Conservation (phyloP, 92 coral and sea anemone species). For the Hydrozoanthus gracilis region DNA sequence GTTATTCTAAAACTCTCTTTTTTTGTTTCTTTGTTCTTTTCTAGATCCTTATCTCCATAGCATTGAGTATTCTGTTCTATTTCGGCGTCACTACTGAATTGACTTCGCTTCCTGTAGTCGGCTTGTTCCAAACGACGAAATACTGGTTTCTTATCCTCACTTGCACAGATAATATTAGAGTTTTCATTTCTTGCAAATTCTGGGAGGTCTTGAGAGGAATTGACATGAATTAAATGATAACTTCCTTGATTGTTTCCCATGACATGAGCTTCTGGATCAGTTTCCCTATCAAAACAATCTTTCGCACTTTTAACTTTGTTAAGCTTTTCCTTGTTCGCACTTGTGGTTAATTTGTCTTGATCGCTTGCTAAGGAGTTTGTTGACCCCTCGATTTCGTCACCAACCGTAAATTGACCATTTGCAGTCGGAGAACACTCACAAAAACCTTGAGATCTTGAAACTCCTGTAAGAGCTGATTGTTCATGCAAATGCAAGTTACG, state of each 20-base stretch:
- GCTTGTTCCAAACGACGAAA: slow-evolving; percentile 4
- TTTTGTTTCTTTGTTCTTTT: slow-evolving; percentile 17
- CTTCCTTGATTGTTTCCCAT: slow-evolving; percentile 37
- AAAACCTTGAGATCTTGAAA: slow-evolving; percentile 28
- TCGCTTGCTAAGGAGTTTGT: not conserved
- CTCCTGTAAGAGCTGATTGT: slow-evolving; percentile 8
- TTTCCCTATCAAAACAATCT: slow-evolving; percentile 31
- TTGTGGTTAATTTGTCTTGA: slow-evolving; percentile 8
- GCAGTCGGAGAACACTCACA: slow-evolving; percentile 16
- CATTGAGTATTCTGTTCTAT: not conserved
- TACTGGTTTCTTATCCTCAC: not conserved
- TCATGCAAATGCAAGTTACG: slow-evolving; percentile 3
- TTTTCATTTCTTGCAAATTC: slow-evolving; percentile 25
- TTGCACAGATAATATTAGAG: not conserved
- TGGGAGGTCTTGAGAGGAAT: not conserved
- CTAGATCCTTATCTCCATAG: slow-evolving; percentile 11
- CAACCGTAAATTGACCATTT: not conserved
- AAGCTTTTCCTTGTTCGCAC: slow-evolving; percentile 1
- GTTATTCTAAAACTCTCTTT: not conserved
- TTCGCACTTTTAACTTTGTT: slow-evolving; percentile 30
- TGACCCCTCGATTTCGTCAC: slow-evolving; percentile 1
- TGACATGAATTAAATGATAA: slow-evolving; percentile 9
- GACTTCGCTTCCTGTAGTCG: not conserved
- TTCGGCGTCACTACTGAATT: slow-evolving; percentile 18
- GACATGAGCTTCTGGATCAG: slow-evolving; percentile 1